These are phyloP conservation scores for Mesorhabditis sp. DNA, from an alignment of 2,888 invertebrate genomes.

Conservation along the genomic window DNA sequence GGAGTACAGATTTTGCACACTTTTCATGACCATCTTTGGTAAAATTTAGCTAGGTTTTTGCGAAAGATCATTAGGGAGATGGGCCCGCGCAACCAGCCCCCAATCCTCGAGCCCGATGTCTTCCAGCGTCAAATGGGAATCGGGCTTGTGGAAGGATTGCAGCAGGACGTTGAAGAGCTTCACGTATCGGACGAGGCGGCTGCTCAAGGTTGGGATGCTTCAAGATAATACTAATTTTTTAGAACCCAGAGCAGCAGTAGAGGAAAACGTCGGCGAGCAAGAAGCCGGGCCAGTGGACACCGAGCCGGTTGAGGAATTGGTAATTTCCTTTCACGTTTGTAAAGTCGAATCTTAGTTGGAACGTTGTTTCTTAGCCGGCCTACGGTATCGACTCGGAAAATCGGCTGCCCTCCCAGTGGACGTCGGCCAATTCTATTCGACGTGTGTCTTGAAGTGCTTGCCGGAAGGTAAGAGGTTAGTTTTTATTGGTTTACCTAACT, in stretches of 20 bases:
- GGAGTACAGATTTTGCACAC: constrained; percentile 48
- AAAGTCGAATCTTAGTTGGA: constrained; percentile 22
- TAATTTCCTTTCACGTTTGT: neutral
- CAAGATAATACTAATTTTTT: neutral
- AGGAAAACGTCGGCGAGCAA: constrained; percentile 14
- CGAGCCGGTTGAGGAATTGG: constrained; percentile 14
- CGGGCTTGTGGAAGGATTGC: neutral
- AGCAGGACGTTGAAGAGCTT: neutral
- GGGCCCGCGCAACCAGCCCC: constrained; percentile 30
- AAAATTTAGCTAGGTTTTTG: neutral
- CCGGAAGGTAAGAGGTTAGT: constrained; percentile 30
- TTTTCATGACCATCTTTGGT: constrained; percentile 47
- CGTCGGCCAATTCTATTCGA: constrained; percentile 45
- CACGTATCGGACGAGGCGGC: constrained; percentile 6
- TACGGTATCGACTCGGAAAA: constrained; percentile 39
- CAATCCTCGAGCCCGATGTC: constrained; percentile 17
- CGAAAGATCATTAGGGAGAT: constrained; percentile 28
- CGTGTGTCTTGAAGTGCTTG: constrained; percentile 30
- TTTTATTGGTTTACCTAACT: neutral
- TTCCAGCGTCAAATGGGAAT: constrained; percentile 7
- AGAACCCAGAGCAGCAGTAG: neutral
- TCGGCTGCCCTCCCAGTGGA: constrained; percentile 41
- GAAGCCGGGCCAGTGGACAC: constrained; percentile 14
- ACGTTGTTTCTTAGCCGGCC: constrained; percentile 43
- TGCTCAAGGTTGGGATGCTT: constrained; percentile 1